Evolutionary conservation across 2,888 invertebrate species (phyloP).

Genomic region (Thecophora atra): DNA sequence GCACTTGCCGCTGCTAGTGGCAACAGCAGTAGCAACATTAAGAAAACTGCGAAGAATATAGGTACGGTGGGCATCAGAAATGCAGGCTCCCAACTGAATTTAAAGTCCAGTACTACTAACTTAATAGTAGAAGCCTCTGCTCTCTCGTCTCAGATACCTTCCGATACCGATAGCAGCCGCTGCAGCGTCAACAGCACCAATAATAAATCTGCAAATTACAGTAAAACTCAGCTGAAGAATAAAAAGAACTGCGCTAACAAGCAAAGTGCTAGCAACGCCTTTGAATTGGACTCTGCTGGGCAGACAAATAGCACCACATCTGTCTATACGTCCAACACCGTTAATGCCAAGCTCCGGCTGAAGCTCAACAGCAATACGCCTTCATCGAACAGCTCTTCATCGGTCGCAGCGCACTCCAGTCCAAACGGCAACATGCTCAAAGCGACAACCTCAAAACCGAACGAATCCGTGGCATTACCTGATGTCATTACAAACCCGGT

Average conservation of each 20-base stretch:
- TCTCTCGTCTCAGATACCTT: neutral
- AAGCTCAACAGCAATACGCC: constrained; percentile 25
- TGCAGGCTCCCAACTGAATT: constrained; percentile 13
- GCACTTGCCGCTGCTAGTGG: constrained; percentile 48
- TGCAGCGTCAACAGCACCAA: neutral
- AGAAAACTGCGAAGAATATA: constrained; percentile 43
- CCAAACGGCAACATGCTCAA: constrained; percentile 37
- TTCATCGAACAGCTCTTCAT: constrained; percentile 27
- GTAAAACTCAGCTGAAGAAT: constrained; percentile 15
- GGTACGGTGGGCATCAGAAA: constrained; percentile 39
- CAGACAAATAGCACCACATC: constrained; percentile 16
- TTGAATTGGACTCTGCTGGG: constrained; percentile 7
- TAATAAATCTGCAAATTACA: constrained; percentile 2
- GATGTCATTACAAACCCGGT: neutral
- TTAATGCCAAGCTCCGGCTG: constrained; percentile 26
- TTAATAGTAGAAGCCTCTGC: neutral
- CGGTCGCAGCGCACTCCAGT: neutral
- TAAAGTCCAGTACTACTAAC: constrained; percentile 4
- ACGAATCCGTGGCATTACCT: neutral
- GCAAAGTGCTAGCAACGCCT: neutral
- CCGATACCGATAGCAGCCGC: neutral
- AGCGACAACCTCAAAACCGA: neutral
- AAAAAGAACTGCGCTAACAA: constrained; percentile 17
- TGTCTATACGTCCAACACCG: constrained; percentile 9
- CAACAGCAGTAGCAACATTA: constrained; percentile 44